A percentile compares a stretch with the other conserved stretches of the same genome.
These are phyloP conservation scores for Hydriomena furcata DNA, from an alignment of 2,888 invertebrate species.

Conservation along the genomic window DNA sequence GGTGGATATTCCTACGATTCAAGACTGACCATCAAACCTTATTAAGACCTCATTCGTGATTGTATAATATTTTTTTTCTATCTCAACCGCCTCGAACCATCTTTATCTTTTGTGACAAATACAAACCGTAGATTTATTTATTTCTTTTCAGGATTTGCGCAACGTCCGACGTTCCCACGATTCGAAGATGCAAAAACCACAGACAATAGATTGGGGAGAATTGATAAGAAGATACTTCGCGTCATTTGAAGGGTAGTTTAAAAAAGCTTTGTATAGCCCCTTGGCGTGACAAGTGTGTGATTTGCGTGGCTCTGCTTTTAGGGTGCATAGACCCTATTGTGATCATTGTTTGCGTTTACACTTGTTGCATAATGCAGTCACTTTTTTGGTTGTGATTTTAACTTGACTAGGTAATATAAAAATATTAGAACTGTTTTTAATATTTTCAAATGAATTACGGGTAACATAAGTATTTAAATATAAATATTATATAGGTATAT, in stretches of 20 bases:
- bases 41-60: neutral
- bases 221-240: constrained; percentile 56
- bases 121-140: constrained; percentile 33
- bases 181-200: constrained; percentile 61
- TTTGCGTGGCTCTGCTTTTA: constrained; percentile 39
- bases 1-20: neutral
- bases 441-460: too few relatives aligned
- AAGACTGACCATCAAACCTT: neutral
- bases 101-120: constrained; percentile 21
- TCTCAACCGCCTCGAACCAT: constrained; percentile 1
- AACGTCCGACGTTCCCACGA: constrained; percentile 53
- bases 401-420: too few relatives aligned
- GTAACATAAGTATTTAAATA: too few relatives aligned
- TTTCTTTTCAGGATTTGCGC: constrained; percentile 50
- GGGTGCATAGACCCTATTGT: constrained; percentile 48
- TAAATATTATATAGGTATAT: too few relatives aligned
- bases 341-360: constrained; percentile 57
- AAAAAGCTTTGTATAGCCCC: constrained; percentile 47
- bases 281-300: constrained; percentile 71
- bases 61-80: constrained; percentile 3
- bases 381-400: constrained; percentile 5
- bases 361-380: constrained; percentile 51
- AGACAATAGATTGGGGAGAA: constrained; percentile 48
- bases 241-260: constrained; percentile 51
- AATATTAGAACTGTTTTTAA: too few relatives aligned